A percentile compares a stretch with the other conserved stretches of the same genome.
phyloP scores from a whole-genome alignment of 2,888 invertebrate species.

The Noctua janthina region DNA sequence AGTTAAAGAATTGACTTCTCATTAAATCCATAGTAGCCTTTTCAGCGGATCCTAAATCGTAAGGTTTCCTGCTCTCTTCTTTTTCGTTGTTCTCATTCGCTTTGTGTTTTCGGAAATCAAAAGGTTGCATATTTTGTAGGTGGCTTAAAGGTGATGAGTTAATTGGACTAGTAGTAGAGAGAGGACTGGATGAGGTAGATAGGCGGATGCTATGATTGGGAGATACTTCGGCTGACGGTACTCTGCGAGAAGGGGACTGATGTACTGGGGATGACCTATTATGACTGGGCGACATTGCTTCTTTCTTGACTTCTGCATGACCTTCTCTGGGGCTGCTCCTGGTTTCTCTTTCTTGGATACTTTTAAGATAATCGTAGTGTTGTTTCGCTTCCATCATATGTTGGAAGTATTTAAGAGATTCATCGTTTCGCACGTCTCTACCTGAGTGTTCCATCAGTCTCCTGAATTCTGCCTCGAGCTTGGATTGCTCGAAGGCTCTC shows the following conservation, averaged over 20 bases:
- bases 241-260: constrained; percentile 79
- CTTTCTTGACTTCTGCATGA: constrained; percentile 78
- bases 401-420: constrained; percentile 86
- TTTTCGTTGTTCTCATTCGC: constrained; percentile 80
- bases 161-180: constrained; percentile 90
- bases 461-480: constrained; percentile 90
- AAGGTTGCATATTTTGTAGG: constrained; percentile 98
- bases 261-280: constrained; percentile 78
- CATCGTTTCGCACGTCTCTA: constrained; percentile 83
- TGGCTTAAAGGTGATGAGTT: constrained; percentile 95
- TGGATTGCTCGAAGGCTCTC: constrained; percentile 85
- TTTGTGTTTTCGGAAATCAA: constrained; percentile 95
- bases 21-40: constrained; percentile 91
- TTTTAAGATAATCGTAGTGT: constrained; percentile 84
- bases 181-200: constrained; percentile 88
- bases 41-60: constrained; percentile 80
- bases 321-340: constrained; percentile 70
- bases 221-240: constrained; percentile 84
- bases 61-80: constrained; percentile 87
- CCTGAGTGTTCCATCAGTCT: constrained; percentile 90
- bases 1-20: constrained; percentile 92
- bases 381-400: constrained; percentile 88
- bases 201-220: constrained; percentile 83
- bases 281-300: constrained; percentile 80
- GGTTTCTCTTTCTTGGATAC: constrained; percentile 83